These are phyloP conservation scores for Papilio aristodemus DNA, from an alignment of 1,140 invertebrate species.

Conservation along the genomic window DNA sequence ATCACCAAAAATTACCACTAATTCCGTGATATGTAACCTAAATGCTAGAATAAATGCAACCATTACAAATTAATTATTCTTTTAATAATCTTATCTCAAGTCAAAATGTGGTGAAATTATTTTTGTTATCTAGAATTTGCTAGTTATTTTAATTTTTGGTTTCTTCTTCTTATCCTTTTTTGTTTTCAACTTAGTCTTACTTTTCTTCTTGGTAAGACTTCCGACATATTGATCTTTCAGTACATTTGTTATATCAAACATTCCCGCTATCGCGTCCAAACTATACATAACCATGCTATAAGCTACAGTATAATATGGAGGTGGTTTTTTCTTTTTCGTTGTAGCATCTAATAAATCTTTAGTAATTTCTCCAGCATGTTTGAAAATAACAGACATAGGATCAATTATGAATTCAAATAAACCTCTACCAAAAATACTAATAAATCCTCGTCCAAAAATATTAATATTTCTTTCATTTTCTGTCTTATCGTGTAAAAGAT, in stretches of 20 bases:
- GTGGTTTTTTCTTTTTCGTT: constrained; percentile 50
- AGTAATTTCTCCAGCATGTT: constrained; percentile 47
- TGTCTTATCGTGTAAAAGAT: background rate
- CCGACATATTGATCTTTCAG: constrained; percentile 46
- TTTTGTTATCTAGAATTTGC: constrained; percentile 15
- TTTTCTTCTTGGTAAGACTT: constrained; percentile 38
- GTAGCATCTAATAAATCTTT: constrained; percentile 51
- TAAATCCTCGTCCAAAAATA: constrained; percentile 38
- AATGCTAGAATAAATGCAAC: constrained; percentile 45
- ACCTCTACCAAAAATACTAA: constrained; percentile 37
- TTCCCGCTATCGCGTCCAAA: constrained; percentile 58
- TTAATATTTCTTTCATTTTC: constrained; percentile 10
- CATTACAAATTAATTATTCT: background rate
- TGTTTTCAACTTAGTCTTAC: constrained; percentile 38
- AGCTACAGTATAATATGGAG: constrained; percentile 52
- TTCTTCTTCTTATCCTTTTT: constrained; percentile 43
- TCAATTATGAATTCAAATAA: constrained; percentile 39
- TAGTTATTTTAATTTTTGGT: constrained; percentile 30
- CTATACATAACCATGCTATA: constrained; percentile 62
- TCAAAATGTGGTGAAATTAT: too few species aligned
- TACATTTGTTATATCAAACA: constrained; percentile 52
- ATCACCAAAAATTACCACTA: constrained; percentile 38
- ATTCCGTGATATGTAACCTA: constrained; percentile 30
- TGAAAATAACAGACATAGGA: constrained; percentile 45
- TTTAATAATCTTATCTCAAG: background rate